A percentile compares a stretch with the other conserved stretches of the same genome.
Conservation (phyloP, 2,797 vertebrate genomes). For the Clarias pachynema region DNA sequence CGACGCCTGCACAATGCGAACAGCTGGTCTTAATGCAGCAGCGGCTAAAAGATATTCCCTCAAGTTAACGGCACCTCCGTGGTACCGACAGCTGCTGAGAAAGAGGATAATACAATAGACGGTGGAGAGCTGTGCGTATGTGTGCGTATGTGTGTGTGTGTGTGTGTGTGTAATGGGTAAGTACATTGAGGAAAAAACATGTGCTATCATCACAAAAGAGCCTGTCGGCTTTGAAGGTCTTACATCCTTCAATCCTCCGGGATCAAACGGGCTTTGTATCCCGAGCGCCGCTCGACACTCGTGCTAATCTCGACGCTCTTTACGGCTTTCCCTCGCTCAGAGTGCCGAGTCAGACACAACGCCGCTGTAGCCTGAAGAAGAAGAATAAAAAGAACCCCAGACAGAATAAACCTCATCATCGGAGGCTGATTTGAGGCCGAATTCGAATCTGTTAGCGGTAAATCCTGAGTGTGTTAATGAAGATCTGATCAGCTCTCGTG, state of each 20-base stretch:
- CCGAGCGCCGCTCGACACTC: conserved; percentile 59
- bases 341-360: conserved; percentile 25
- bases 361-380: conserved; percentile 24
- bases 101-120: conserved; percentile 76
- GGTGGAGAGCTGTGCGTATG: conserved; percentile 1
- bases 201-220: conserved; percentile 80
- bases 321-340: conserved; percentile 35
- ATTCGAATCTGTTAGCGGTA: conserved; percentile 43
- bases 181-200: conserved; percentile 70
- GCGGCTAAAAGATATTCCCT: conserved; percentile 71
- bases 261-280: conserved; percentile 77
- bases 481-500: neutral
- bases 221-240: conserved; percentile 78
- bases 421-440: conserved; percentile 26
- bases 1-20: conserved; percentile 72
- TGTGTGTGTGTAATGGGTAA: conserved; percentile 61
- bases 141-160: conserved; percentile 23
- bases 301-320: conserved; percentile 54
- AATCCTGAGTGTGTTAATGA: neutral
- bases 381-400: neutral
- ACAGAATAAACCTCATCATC: conserved; percentile 44
- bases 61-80: conserved; percentile 70
- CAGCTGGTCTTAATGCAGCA: conserved; percentile 72
- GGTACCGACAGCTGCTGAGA: conserved; percentile 74
- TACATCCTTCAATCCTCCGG: conserved; percentile 76